A percentile compares a stretch with the other conserved stretches of the same genome.
Conservation (phyloP, 2,888 invertebrate species). For the Eurytoma californica region DNA sequence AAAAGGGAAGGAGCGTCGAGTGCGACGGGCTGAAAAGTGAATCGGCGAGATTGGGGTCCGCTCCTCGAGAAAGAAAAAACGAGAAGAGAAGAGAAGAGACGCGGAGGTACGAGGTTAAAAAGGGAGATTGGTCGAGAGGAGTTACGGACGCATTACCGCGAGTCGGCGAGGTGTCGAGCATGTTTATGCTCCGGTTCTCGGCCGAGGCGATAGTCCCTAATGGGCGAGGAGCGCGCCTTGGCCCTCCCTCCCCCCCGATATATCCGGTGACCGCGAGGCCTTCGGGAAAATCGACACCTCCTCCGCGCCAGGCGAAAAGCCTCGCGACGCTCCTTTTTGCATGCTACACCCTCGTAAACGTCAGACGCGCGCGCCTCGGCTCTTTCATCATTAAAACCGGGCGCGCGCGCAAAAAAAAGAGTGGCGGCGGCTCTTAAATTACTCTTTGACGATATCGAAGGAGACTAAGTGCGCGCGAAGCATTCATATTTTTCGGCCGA, state of each 20-base stretch:
- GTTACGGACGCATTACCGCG: constrained; percentile 70
- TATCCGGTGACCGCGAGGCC: background rate
- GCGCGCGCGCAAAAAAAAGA: constrained; percentile 55
- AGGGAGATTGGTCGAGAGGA: constrained; percentile 59
- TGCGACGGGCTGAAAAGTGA: background rate
- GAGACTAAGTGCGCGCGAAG: constrained; percentile 25
- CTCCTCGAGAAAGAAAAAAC: background rate
- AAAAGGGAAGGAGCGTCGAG: background rate
- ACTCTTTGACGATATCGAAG: constrained; percentile 11
- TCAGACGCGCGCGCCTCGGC: background rate
- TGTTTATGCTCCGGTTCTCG: constrained; percentile 69
- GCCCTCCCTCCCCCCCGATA: background rate
- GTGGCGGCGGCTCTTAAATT: background rate
- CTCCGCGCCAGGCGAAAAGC: background rate
- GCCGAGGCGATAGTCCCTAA: constrained; percentile 69
- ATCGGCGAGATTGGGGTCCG: background rate
- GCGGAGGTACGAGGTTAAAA: constrained; percentile 47
- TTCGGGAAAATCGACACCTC: constrained; percentile 28
- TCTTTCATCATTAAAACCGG: constrained; percentile 25
- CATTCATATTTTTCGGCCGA: constrained; percentile 18
- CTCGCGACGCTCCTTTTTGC: background rate
- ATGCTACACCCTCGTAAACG: constrained; percentile 8
- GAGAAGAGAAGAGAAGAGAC: background rate
- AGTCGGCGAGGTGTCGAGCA: constrained; percentile 68
- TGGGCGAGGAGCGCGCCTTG: constrained; percentile 60